Conservation (phyloP, 1,140 invertebrate species). For the Propsilocerus akamusi region DNA sequence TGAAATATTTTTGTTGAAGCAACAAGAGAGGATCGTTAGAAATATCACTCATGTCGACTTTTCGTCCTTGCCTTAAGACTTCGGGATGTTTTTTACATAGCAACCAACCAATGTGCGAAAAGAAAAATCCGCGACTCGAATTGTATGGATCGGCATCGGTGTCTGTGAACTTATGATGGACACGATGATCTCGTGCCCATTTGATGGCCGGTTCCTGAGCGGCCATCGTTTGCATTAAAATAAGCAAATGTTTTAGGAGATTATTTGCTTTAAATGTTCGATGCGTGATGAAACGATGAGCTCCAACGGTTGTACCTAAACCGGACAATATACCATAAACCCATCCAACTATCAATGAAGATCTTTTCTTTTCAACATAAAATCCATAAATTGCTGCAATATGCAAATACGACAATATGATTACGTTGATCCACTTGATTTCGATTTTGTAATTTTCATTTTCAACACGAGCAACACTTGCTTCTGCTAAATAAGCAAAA, state of each 20-base stretch:
- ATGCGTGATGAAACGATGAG: neutral
- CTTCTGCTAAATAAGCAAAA: no score
- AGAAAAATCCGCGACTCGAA: slow-evolving; percentile 42
- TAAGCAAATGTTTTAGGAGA: neutral
- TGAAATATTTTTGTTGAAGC: slow-evolving; percentile 35
- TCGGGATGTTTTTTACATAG: slow-evolving; percentile 40
- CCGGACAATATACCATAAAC: neutral
- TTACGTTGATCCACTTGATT: slow-evolving; percentile 60
- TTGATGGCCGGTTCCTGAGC: slow-evolving; percentile 26
- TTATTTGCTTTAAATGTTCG: neutral
- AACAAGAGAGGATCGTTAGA: slow-evolving; percentile 47
- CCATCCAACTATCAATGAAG: neutral
- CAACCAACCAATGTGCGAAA: slow-evolving; percentile 46
- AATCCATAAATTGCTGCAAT: slow-evolving; percentile 43
- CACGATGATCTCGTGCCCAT: slow-evolving; percentile 40
- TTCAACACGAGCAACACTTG: slow-evolving; percentile 41
- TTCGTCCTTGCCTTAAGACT: slow-evolving; percentile 31
- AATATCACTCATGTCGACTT: slow-evolving; percentile 49
- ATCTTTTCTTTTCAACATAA: neutral
- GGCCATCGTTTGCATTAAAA: neutral
- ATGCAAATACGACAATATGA: slow-evolving; percentile 46
- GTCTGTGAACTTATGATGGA: slow-evolving; percentile 46
- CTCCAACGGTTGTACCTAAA: neutral
- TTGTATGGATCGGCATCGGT: slow-evolving; percentile 48
- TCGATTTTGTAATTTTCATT: slow-evolving; percentile 13